Base-by-base conservation (phyloP, 1,140 invertebrate species). In the Cotesia typhae region DNA sequence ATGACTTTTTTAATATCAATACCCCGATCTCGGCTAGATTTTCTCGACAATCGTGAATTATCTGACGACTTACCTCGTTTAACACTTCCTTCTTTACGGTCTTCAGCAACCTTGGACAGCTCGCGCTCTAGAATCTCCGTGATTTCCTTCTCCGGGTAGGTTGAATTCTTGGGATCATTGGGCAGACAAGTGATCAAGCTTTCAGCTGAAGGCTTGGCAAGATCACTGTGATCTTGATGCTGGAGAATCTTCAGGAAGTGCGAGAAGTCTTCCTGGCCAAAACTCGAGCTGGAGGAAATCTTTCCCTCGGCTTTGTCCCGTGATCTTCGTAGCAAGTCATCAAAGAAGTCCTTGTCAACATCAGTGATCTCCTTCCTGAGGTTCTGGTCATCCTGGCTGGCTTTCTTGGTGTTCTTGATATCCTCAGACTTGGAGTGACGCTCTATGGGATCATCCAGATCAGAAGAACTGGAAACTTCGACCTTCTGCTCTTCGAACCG, bases 341-440 rank as follows among this genome's bases (percentile, higher is more conserved):
- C 83, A 47, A 87, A 87, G 64, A 87, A 87, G 61, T 84, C 81
- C 63, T 87, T 84, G 51, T 87, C 86, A 0, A 87, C 85, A n/a
- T 87, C 86, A 0, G 81, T 87, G 28, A 87, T 87, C 73, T 87
- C 85, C 63, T 87, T 87, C 35, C 83, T 80, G 4, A 87, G 52
- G 74, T 78, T 86, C 4, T 85, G 83, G 28, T 86, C 85, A 9
- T 79, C 78, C 1, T 76, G 77, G 36, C 78, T 74, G 3, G 70
- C n/a, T 65, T 77, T 81, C 36, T 78, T 80, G 1, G 69, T 17
- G 36, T 64, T 75, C 6, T 76, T 79, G 1, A 76, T 51, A 41
- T 85, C 83, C 35, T 86, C 83, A 0, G 80, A 82, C 60, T 80
- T 80, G 0, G 85, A 86, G 71, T 86, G 84, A 36, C 73, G 79